Percentiles rank a stretch among this genome's conserved stretches.
phyloP scores from a whole-genome alignment of 2,113 vertebrate species.

The Dromiciops gliroides region DNA sequence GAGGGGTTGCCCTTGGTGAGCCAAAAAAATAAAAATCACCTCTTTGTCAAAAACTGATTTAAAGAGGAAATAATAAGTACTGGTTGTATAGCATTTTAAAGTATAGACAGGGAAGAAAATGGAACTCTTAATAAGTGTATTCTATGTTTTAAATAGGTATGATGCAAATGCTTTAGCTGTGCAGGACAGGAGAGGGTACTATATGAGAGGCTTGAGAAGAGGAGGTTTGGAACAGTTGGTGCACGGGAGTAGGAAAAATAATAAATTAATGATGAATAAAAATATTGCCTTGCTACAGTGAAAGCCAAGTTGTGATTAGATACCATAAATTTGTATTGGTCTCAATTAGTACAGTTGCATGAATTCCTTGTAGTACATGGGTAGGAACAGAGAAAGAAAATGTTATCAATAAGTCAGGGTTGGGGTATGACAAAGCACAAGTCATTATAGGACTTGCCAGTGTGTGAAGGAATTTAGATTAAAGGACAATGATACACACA shows the following conservation, averaged over 20 bases:
- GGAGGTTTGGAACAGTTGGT: no score
- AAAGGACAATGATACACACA: background rate
- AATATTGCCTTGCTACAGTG: background rate
- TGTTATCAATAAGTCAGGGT: background rate
- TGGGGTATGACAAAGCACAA: background rate
- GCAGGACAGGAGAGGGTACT: background rate
- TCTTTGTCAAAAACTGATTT: background rate
- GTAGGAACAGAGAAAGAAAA: background rate
- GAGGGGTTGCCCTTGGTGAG: background rate
- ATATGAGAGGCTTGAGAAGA: background rate
- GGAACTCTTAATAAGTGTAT: background rate
- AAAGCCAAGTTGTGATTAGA: no score
- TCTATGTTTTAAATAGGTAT: background rate
- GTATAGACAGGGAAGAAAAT: background rate
- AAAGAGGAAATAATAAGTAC: background rate
- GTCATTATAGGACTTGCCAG: background rate
- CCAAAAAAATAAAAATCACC: no score
- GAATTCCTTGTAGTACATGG: background rate
- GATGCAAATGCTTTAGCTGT: background rate
- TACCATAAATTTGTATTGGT: background rate
- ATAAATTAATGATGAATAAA: background rate
- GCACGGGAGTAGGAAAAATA: no score
- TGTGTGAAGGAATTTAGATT: background rate
- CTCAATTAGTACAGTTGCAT: background rate
- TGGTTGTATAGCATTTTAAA: background rate